Evolutionary conservation across 2,797 vertebrate genomes (phyloP).

Genomic region (Pseudocheirus occidentalis): DNA sequence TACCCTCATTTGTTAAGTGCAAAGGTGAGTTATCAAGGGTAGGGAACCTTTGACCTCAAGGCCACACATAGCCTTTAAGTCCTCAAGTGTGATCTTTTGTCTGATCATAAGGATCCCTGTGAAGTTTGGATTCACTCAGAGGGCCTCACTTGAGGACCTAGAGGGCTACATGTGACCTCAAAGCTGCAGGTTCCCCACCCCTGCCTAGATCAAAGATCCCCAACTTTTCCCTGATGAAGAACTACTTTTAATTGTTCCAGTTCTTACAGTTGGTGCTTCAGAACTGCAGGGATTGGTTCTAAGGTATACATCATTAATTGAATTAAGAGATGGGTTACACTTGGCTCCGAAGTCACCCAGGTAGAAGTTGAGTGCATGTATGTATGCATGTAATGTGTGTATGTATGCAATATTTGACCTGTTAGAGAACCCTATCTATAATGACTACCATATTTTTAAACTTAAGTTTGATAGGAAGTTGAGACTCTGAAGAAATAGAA

Average conservation of each 20-base stretch:
- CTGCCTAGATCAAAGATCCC: not conserved
- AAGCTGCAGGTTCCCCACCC: too few relatives aligned
- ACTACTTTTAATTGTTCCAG: not conserved
- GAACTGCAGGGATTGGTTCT: not conserved
- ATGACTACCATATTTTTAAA: not conserved
- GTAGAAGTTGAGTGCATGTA: too few relatives aligned
- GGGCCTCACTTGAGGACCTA: too few relatives aligned
- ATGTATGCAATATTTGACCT: not conserved
- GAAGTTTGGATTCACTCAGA: too few relatives aligned
- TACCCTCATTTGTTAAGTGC: not conserved
- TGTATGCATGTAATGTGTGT: too few relatives aligned
- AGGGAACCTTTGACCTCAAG: too few relatives aligned
- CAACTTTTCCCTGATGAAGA: not conserved
- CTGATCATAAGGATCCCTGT: too few relatives aligned
- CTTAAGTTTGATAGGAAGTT: not conserved
- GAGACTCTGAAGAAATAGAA: not conserved
- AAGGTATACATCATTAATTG: not conserved
- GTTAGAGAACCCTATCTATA: not conserved
- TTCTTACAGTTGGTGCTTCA: not conserved
- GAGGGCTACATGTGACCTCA: too few relatives aligned
- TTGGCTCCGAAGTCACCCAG: not conserved
- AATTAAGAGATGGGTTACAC: not conserved
- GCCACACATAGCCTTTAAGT: too few relatives aligned
- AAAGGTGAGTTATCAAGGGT: not conserved
- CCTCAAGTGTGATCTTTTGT: too few relatives aligned